Percentiles rank a stretch among this genome's conserved stretches.
These are phyloP conservation scores for Macrosiphum euphorbiae DNA, from an alignment of 2,888 invertebrate species.

Conservation along the genomic window DNA sequence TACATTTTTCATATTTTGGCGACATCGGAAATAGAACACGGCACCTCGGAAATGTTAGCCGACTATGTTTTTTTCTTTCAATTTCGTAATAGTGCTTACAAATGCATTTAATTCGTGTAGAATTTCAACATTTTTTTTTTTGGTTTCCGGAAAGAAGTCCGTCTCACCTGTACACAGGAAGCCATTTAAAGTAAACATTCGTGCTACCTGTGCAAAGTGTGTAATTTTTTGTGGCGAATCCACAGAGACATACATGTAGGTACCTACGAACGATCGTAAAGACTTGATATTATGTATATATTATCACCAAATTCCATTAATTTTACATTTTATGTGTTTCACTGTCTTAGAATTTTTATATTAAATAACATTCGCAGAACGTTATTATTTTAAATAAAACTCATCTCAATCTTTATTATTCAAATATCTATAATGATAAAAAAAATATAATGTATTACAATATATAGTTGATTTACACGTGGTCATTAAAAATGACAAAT, in stretches of 20 bases:
- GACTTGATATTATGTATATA: not conserved
- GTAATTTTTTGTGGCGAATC: slow-evolving; percentile 49
- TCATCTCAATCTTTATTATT: slow-evolving; percentile 27
- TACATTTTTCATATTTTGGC: slow-evolving; percentile 26
- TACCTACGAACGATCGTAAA: not conserved
- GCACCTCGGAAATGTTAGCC: slow-evolving; percentile 41
- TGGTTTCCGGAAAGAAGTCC: slow-evolving; percentile 51
- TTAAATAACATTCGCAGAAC: not conserved
- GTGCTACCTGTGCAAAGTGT: slow-evolving; percentile 44
- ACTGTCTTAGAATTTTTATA: slow-evolving; percentile 29
- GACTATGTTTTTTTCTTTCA: slow-evolving; percentile 18
- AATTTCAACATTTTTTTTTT: slow-evolving; percentile 63
- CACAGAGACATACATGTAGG: not conserved
- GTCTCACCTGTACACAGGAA: slow-evolving; percentile 64
- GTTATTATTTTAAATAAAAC: slow-evolving; percentile 32
- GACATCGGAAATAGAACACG: slow-evolving; percentile 51
- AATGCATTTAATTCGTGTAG: slow-evolving; percentile 57
- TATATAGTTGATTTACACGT: slow-evolving; percentile 28
- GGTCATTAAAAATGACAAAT: slow-evolving; percentile 62
- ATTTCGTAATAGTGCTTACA: slow-evolving; percentile 62
- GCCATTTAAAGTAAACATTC: slow-evolving; percentile 51
- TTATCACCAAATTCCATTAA: slow-evolving; percentile 35
- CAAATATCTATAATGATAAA: slow-evolving; percentile 30
- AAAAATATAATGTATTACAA: not conserved
- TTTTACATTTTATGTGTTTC: slow-evolving; percentile 17